Base-by-base conservation (phyloP, 2,113 vertebrate species). In the Paralichthys olivaceus region DNA sequence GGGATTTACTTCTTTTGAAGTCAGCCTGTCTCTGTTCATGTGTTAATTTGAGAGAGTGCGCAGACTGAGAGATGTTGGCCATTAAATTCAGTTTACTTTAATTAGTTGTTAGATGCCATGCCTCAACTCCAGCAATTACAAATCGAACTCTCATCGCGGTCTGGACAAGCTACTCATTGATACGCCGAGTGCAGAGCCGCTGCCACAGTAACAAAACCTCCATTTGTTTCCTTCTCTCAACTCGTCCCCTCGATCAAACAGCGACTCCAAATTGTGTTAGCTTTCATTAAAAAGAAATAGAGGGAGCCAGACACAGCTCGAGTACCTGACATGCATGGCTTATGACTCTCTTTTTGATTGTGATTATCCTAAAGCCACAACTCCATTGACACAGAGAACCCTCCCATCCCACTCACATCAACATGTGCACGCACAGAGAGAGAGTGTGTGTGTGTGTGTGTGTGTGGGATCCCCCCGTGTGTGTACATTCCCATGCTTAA, bases 281-380 rank as follows among this genome's bases (percentile, higher is more conserved):
- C 61, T 83, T 85, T 72, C 61, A 80, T 78, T 72, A 68, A 72
- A 75, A 74, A 74, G 51, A 71, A 72, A 82, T 54, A 40, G 79
- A 63, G 34, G 53, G 51, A 67, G 23, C 65, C 43, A 32, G 51
- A 37, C 26, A 66, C 29, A 15, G 53, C 26, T 9, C 4, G 54
- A 15, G 54, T 12, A 69, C 80, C 69, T 72, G 45, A 66, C 71
- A 43, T 32, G 62, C 61, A 70, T 66, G 40, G 59, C 53, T 57
- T 74, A 67, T 66, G 55, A 28, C 12, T 71, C 26, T 26, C 34
- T n/a, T 32, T 63, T 40, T 32, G 32, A 32, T 51, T 28, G 32
- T 25, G 20, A 56, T 26, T 23, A 37, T 62, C 15, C 34, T 43
- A 56, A 5, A 40, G 72, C 20, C n/a, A n/a, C 49, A 40, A 49